These are phyloP conservation scores for Allacma fusca DNA, from an alignment of 2,888 invertebrate genomes.

Conservation along the genomic window DNA sequence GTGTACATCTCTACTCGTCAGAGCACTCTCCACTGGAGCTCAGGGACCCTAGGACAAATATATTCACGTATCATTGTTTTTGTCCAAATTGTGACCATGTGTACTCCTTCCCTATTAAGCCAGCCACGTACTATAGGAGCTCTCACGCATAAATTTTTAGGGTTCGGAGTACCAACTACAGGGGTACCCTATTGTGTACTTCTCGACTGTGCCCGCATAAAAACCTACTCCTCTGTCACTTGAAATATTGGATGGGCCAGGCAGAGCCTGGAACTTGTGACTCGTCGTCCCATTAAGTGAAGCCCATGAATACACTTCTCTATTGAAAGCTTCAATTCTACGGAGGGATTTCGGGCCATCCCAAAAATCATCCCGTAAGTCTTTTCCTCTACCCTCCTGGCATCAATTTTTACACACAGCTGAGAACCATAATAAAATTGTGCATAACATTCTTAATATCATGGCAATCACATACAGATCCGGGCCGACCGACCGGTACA, in stretches of 20 bases:
- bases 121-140: background rate
- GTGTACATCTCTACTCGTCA: background rate
- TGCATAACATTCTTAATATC: background rate
- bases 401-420: constrained; percentile 6
- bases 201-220: background rate
- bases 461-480: background rate
- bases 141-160: constrained; percentile 22
- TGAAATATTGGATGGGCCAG: background rate
- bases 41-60: background rate
- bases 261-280: background rate
- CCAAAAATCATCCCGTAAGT: background rate
- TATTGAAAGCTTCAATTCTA: background rate
- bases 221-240: constrained; percentile 4
- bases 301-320: background rate
- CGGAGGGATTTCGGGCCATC: background rate
- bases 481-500: background rate
- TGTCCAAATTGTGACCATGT: constrained; percentile 17
- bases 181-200: background rate
- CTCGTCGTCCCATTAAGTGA: background rate
- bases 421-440: constrained; percentile 11
- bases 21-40: background rate
- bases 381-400: constrained; percentile 16
- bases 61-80: constrained; percentile 16
- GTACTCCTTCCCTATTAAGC: background rate
- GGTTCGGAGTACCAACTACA: background rate